Conservation (phyloP, 2,797 vertebrate genomes). For the Austrolebias charrua region DNA sequence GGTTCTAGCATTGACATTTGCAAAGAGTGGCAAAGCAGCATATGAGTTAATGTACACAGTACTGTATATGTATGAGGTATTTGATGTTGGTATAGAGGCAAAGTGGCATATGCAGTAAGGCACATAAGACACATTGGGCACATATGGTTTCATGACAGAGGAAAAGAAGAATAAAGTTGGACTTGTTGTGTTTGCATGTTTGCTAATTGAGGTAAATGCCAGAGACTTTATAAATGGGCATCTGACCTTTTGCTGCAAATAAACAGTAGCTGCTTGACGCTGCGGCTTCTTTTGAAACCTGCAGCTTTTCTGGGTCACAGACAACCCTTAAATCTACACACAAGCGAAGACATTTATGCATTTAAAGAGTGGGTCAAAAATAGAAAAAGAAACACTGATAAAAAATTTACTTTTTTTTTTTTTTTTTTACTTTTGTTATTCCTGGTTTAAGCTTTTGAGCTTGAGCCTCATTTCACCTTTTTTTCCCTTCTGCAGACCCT, state of each 20-base stretch:
- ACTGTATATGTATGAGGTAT: no score
- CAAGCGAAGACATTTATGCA: constrained; percentile 22
- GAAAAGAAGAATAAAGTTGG: constrained; percentile 38
- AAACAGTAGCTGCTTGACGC: constrained; percentile 44
- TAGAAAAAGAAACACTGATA: constrained; percentile 20
- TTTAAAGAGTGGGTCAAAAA: constrained; percentile 27
- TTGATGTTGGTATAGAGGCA: no score
- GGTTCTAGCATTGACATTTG: no score
- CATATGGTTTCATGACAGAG: constrained; percentile 18
- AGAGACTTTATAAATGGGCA: constrained; percentile 44
- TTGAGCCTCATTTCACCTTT: constrained; percentile 7
- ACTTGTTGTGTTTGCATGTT: constrained; percentile 41
- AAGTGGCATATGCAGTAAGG: no score
- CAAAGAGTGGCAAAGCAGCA: no score
- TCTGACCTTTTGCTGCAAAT: constrained; percentile 63
- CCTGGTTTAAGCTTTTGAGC: constrained; percentile 2
- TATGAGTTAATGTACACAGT: no score
- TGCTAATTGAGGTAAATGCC: constrained; percentile 59
- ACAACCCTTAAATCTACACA: constrained; percentile 39
- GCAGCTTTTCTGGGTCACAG: constrained; percentile 54
- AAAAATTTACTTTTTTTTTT: neutral
- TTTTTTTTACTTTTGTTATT: constrained; percentile 7
- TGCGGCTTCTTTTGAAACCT: constrained; percentile 37
- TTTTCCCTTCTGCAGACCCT: constrained; percentile 33
- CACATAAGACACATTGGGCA: no score